Evolutionary conservation across 1,140 invertebrate species (phyloP).

Genomic region (Drosophila fuyamai): DNA sequence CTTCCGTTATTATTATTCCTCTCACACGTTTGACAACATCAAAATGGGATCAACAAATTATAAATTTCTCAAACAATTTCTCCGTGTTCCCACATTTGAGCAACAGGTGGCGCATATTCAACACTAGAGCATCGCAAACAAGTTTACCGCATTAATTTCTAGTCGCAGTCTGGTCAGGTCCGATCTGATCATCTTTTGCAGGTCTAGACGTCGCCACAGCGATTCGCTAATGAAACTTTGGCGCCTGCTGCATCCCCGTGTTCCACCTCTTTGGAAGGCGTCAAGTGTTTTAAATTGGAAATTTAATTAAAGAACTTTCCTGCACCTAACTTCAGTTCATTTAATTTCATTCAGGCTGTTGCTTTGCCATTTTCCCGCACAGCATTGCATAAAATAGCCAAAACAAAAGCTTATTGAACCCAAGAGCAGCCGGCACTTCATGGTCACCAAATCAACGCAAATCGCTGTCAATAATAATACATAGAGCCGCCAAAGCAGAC

Average conservation of each 20-base stretch:
- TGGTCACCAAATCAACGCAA: constrained; percentile 73
- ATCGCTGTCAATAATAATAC: constrained; percentile 73
- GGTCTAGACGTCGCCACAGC: constrained; percentile 38
- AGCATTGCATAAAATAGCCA: constrained; percentile 53
- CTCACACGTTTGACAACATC: constrained; percentile 14
- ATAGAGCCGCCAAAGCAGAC: constrained; percentile 47
- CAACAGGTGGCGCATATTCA: constrained; percentile 60
- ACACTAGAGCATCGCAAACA: constrained; percentile 48
- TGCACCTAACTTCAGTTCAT: background rate
- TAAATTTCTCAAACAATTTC: constrained; percentile 12
- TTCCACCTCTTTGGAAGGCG: constrained; percentile 10
- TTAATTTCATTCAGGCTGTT: background rate
- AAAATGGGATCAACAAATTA: constrained; percentile 37
- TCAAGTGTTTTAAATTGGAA: constrained; percentile 73
- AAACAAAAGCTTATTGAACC: constrained; percentile 72
- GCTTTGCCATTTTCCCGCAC: background rate
- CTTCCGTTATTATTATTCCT: constrained; percentile 3
- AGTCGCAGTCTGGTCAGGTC: constrained; percentile 58
- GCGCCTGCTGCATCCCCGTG: constrained; percentile 48
- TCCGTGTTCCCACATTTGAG: constrained; percentile 46
- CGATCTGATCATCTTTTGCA: constrained; percentile 39
- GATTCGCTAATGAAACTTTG: constrained; percentile 70
- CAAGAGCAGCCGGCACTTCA: constrained; percentile 56
- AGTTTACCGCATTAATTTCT: constrained; percentile 73
- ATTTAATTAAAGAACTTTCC: constrained; percentile 76